Percentiles rank a stretch among this genome's conserved stretches.
Conservation (phyloP, 1,140 invertebrate genomes). For the Drosophila kikkawai region DNA sequence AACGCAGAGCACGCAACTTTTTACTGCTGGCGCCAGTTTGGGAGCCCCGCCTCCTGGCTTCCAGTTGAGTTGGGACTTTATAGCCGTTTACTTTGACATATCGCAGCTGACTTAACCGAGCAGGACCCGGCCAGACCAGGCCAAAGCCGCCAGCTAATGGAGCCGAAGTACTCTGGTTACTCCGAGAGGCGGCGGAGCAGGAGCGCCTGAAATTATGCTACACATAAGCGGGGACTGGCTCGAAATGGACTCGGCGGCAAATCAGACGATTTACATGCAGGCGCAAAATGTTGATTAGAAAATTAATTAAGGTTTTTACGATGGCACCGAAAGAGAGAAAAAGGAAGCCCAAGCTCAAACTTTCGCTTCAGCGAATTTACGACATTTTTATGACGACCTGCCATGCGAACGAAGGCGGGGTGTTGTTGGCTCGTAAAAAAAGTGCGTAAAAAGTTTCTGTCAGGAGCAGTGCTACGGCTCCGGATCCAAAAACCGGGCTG, state of each 20-base stretch:
- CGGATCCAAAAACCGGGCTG: conserved; percentile 30
- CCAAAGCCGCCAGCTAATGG: conserved; percentile 52
- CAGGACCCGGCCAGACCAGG: conserved; percentile 3
- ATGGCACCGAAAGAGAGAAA: conserved; percentile 48
- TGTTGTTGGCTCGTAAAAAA: conserved; percentile 65
- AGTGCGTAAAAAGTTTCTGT: conserved; percentile 73
- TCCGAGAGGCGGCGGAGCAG: conserved; percentile 12
- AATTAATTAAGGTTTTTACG: conserved; percentile 84
- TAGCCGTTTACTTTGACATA: conserved; percentile 65
- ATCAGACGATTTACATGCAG: conserved; percentile 82
- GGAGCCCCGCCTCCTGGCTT: neutral
- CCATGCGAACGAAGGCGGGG: conserved; percentile 54
- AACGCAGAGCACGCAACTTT: conserved; percentile 56
- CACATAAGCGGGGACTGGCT: conserved; percentile 44
- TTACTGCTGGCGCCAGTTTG: conserved; percentile 51
- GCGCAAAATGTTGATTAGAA: conserved; percentile 83
- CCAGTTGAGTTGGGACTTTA: conserved; percentile 41
- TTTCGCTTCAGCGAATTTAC: conserved; percentile 79
- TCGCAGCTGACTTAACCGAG: conserved; percentile 45
- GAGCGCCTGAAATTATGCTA: conserved; percentile 68
- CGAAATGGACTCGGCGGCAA: conserved; percentile 47
- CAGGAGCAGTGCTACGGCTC: conserved; percentile 36
- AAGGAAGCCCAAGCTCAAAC: conserved; percentile 36
- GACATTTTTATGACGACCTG: conserved; percentile 80
- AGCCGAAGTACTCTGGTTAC: conserved; percentile 42